These are phyloP conservation scores for Phlogophora meticulosa DNA, from an alignment of 2,888 invertebrate species.

Conservation along the genomic window DNA sequence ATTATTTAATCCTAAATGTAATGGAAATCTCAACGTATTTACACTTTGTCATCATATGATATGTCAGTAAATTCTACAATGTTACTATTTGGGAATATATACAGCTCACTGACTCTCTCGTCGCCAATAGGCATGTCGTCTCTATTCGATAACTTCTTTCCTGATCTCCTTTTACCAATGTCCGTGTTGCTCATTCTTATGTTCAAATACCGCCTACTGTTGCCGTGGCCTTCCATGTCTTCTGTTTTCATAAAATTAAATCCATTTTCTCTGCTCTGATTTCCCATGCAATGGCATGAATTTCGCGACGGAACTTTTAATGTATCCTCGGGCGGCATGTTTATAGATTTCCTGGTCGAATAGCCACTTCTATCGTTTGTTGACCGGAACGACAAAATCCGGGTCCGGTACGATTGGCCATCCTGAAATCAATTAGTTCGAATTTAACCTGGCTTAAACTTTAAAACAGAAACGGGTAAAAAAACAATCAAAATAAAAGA, in stretches of 20 bases:
- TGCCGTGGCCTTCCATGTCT: constrained; percentile 72
- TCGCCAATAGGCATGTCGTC: constrained; percentile 80
- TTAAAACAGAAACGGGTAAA: constrained; percentile 5
- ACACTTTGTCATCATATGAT: constrained; percentile 86
- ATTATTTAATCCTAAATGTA: constrained; percentile 62
- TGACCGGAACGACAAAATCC: constrained; percentile 86
- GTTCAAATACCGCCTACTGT: constrained; percentile 68
- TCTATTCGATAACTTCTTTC: constrained; percentile 68
- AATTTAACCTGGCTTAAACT: constrained; percentile 8
- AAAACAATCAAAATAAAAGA: constrained; percentile 5
- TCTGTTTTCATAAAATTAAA: constrained; percentile 74
- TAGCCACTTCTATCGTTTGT: constrained; percentile 84
- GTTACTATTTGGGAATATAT: constrained; percentile 88
- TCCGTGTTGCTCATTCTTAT: constrained; percentile 67
- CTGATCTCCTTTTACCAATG: constrained; percentile 71
- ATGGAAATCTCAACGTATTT: constrained; percentile 69
- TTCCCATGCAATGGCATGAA: constrained; percentile 79
- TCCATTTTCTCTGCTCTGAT: constrained; percentile 78
- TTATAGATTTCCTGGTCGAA: constrained; percentile 82
- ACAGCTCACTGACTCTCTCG: constrained; percentile 86
- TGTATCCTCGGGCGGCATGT: constrained; percentile 76
- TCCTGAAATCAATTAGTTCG: constrained; percentile 78
- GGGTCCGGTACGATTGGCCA: constrained; percentile 86
- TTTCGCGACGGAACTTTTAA: constrained; percentile 76
- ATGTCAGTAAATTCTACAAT: constrained; percentile 88